Conservation (phyloP, 2,888 invertebrate genomes). For the Unio pictorum region DNA sequence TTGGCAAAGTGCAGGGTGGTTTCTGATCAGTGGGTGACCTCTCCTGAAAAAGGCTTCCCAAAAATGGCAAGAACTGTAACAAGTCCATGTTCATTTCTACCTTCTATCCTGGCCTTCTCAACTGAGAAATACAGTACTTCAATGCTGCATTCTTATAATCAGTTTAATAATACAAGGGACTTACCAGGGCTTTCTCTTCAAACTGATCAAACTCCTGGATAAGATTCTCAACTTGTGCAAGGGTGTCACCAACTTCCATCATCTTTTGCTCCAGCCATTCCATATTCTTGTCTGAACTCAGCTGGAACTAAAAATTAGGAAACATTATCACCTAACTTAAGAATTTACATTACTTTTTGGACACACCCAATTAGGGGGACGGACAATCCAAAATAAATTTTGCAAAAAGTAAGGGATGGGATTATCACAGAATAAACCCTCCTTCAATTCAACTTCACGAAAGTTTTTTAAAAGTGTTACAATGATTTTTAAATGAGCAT, state of each 20-base stretch:
- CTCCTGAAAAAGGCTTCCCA: too few relatives aligned
- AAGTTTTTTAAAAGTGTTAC: too few relatives aligned
- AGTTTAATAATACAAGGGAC: conserved; percentile 33
- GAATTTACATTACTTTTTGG: too few relatives aligned
- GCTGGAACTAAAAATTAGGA: conserved; percentile 69
- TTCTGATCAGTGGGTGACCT: too few relatives aligned
- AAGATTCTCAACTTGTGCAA: conserved; percentile 83
- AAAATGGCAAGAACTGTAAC: too few relatives aligned
- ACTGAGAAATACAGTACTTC: conserved; percentile 1
- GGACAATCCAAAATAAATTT: not conserved
- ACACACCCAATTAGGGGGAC: too few relatives aligned
- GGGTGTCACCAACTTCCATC: conserved; percentile 92
- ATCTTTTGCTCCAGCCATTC: conserved; percentile 74
- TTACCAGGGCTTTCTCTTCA: conserved; percentile 77
- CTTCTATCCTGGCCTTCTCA: not conserved
- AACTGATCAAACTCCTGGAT: conserved; percentile 85
- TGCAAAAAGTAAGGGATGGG: not conserved
- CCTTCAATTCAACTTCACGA: too few relatives aligned
- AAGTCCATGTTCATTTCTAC: too few relatives aligned
- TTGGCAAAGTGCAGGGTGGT: too few relatives aligned
- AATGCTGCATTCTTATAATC: not conserved
- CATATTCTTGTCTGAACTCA: conserved; percentile 70
- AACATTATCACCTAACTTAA: too few relatives aligned
- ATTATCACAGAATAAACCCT: not conserved
- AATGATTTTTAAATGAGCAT: too few relatives aligned